phyloP scores from a whole-genome alignment of 1,140 invertebrate species.

The Ceratitis capitata region DNA sequence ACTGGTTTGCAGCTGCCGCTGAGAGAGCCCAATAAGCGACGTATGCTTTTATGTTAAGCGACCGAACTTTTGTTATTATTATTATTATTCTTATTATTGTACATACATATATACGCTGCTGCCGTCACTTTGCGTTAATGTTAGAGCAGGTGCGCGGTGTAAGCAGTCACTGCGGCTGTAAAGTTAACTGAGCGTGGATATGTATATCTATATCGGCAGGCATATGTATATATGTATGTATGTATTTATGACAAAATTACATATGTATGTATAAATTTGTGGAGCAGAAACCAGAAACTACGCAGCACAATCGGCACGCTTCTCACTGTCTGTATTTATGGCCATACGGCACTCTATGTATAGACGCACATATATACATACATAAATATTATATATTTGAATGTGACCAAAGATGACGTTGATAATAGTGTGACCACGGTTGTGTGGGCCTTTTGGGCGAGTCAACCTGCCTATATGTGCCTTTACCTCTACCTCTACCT shows the following conservation, averaged over 20 bases:
- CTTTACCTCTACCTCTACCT: no score
- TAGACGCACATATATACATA: background rate
- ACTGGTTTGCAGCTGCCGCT: background rate
- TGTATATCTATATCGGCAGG: no score
- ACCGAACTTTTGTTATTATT: slow-evolving; percentile 3
- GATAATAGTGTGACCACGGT: background rate
- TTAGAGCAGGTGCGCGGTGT: background rate
- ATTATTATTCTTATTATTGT: no score
- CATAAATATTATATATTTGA: no score
- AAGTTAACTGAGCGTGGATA: background rate
- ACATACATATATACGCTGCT: background rate
- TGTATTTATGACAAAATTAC: background rate
- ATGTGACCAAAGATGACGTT: background rate
- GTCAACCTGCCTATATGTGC: slow-evolving; percentile 23
- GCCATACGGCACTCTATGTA: background rate
- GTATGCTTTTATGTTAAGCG: no score
- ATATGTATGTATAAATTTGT: background rate
- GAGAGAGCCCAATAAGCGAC: background rate
- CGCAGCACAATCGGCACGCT: background rate
- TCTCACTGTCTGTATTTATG: background rate
- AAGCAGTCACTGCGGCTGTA: background rate
- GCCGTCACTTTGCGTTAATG: background rate
- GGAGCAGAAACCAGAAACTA: slow-evolving; percentile 30
- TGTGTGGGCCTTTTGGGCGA: slow-evolving; percentile 24
- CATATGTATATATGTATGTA: background rate